Base-by-base conservation (phyloP, 37 sponge, comb jelly and placozoan genomes). In the Axinella damicornis region DNA sequence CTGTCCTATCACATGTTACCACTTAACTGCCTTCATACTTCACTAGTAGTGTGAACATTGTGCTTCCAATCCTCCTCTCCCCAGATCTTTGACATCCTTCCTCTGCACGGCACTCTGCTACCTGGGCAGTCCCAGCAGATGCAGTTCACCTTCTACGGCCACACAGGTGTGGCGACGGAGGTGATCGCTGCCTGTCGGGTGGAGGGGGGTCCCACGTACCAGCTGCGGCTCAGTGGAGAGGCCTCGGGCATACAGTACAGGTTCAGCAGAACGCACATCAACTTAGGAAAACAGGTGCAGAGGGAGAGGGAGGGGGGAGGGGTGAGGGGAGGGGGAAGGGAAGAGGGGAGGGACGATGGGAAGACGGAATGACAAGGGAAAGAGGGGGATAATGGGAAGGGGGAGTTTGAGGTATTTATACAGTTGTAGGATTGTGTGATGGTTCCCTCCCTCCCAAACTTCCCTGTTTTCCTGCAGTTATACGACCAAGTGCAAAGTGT, bases 21-120 rank as follows among this genome's bases (percentile, higher is more conserved):
- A 18, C 22, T 27, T 46, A 46, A 4, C 46, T 61, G 4, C 31
- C 35, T 57, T 34, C 16, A 14, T 82, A 58, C 30, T 73, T 70
- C 63, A 33, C 5, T 56, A 28, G 15, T 14, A 58, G 4, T 15
- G 6, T 11, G 54, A 5, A 32, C n/a, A n/a, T n/a, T 46, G 6
- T 46, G 6, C 46, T 46, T 46, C 46, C 46, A 46, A 4, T 9
- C 46, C 46, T 46, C 46, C 46, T 46, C 46, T 9, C 9, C 9
- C 46, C 76, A 97, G 95, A 73, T 98, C 31, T 98, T 98, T 90
- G 99, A 98, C 64, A 92, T 98, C n/a, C 92, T 98, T 15, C 99
- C 99, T 19, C 82, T 98, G 15, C 91, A 95, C 69, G 97, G 97
- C 17, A 65, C 53, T 4, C 83, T 98, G 41, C 81, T 77, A 46